Percentiles rank a stretch among this genome's conserved stretches.
phyloP scores from a whole-genome alignment of 2,797 vertebrate genomes.

The Clarias pachynema region DNA sequence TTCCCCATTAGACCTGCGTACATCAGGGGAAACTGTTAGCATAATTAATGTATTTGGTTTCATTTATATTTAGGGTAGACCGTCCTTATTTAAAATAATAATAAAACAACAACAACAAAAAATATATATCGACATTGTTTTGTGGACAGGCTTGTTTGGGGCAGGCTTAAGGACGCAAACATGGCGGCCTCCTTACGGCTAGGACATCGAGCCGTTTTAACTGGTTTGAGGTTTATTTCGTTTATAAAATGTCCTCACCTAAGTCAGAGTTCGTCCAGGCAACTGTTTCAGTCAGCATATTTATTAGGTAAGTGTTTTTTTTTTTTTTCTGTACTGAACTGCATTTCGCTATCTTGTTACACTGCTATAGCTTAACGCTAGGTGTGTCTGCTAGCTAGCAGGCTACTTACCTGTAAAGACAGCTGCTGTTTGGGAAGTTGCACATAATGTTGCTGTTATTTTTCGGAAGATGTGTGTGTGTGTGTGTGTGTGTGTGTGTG shows the following conservation, averaged over 20 bases:
- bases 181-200: slow-evolving; percentile 81
- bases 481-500: not conserved
- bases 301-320: slow-evolving; percentile 71
- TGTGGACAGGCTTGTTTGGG: slow-evolving; percentile 60
- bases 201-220: slow-evolving; percentile 71
- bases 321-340: not conserved
- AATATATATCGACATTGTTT: not conserved
- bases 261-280: slow-evolving; percentile 61
- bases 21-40: too few species aligned
- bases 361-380: not conserved
- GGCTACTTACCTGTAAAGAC: not conserved
- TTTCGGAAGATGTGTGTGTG: not conserved
- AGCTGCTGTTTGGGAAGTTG: not conserved
- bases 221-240: slow-evolving; percentile 64
- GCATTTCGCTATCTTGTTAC: not conserved
- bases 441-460: not conserved
- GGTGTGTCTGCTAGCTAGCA: not conserved
- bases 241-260: slow-evolving; percentile 57
- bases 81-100: too few species aligned
- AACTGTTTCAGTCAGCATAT: slow-evolving; percentile 67
- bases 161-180: slow-evolving; percentile 67
- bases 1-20: not conserved
- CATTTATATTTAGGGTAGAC: not conserved
- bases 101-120: too few species aligned
- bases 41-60: not conserved